Conservation (phyloP, 2,113 vertebrate genomes). For the Serinus canaria region DNA sequence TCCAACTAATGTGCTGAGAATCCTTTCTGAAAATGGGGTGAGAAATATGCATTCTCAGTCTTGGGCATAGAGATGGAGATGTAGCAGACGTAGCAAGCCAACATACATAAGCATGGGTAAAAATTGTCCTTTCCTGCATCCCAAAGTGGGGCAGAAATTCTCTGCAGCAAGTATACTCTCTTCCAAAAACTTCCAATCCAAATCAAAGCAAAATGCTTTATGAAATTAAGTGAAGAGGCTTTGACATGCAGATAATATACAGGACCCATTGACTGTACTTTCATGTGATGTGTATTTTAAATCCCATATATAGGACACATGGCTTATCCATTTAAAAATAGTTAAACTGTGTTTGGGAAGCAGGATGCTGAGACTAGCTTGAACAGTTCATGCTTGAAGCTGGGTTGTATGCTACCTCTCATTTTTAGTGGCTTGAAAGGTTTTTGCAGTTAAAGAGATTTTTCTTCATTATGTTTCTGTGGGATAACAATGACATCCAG, state of each 20-base stretch:
- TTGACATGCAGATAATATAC: background rate
- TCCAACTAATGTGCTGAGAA: background rate
- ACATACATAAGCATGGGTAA: background rate
- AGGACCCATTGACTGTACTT: background rate
- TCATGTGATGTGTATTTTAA: slow-evolving; percentile 47
- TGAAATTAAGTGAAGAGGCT: background rate
- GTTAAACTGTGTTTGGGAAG: slow-evolving; percentile 9
- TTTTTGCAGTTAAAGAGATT: background rate
- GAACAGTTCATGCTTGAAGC: background rate
- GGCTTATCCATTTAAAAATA: slow-evolving; percentile 53
- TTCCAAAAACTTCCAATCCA: background rate
- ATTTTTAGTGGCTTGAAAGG: background rate
- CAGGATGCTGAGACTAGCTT: background rate
- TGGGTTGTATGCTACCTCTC: background rate
- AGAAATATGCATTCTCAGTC: background rate
- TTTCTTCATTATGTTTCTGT: background rate
- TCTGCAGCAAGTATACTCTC: background rate
- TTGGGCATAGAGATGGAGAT: background rate
- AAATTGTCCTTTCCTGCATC: background rate
- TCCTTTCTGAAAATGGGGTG: background rate
- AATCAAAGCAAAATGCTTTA: background rate
- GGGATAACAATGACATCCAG: slow-evolving; percentile 67
- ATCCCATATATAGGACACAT: slow-evolving; percentile 12
- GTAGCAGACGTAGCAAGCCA: background rate
- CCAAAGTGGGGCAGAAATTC: background rate